Evolutionary conservation across 2,113 vertebrate genomes (phyloP), one percentile per base, ranked within the genome.

Genomic region (Orientallactaga bullata): DNA sequence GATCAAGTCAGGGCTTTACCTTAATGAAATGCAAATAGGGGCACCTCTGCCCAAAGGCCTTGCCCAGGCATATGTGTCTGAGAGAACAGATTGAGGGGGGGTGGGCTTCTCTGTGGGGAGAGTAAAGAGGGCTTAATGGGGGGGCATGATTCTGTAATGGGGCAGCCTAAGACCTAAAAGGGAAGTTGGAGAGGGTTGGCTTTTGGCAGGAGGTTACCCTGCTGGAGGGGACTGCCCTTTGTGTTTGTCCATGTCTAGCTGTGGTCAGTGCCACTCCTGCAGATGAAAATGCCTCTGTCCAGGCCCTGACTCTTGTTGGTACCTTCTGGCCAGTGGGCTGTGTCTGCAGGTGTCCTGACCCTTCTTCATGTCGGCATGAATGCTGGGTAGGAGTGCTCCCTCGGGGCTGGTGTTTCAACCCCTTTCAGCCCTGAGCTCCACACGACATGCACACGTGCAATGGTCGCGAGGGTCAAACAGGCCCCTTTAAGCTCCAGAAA

Each of bases 161-260:
- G 21, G 16, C 2, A 23, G 16, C 37, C 73, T 39, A 4, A 78
- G 21, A 0, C 65, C 26, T 35, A 2, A 39, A 76, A 21, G n/a
- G 66, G 26, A 77, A 79, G 66, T 1, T 37, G 42, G 8, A 21
- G 55, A 39, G 28, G 20, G 24, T 9, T 4, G 16, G 55, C 7
- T 1, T 39, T 28, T 20, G 0, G 51, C 42, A 12, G 0, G 3
- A 2, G 35, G 47, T 16, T 24, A 39, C n/a, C 32, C 0, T 7
- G 24, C 35, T 8, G 1, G 3, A 0, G 0, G 20, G 20, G 11
- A 20, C 60, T 39, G 12, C n/a, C n/a, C 20, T n/a, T 4, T 0
- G 3, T 5, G 73, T 85, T 89, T 35, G 37, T 8, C 35, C 28
- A n/a, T 11, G 3, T 23, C 42, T 24, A 8, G 8, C 18, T 94